Evolutionary conservation across 2,888 invertebrate genomes (phyloP), one percentile per base, ranked within the genome.

Genomic region (Sinelater perroti): DNA sequence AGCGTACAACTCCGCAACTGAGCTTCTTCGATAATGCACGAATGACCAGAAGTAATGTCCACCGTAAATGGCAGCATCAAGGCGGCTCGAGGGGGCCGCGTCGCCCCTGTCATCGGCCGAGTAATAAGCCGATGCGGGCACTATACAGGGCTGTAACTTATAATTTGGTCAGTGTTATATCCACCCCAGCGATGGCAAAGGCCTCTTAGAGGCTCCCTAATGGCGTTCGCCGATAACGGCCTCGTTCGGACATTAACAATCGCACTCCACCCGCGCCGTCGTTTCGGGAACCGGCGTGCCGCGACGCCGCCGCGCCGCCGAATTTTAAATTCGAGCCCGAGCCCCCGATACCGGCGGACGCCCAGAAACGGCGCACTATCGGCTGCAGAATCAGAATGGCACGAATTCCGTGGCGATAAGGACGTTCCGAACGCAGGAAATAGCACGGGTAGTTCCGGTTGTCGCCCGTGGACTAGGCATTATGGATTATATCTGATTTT

Each of bases 141-240:
- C 57, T 62, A 61, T 72, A 70, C 69, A 69, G 70, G 69, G 70
- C 67, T 70, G 72, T 74, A 74, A 74, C 69, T 74, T 74, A 74
- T 74, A 74, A 74, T 74, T 74, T 74, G 71, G 68, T 59, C 67
- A 70, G 62, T 70, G 70, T 72, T 73, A 72, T 67, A 70, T 70
- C 66, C 64, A 57, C 63, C 62, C 64, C 62, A 60, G 56, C 63
- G 64, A 65, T 65, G 67, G 56, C 61, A 49, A 53, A 45, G 58
- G 44, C 67, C 67, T 71, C 70, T 69, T 68, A 70, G 72, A 71
- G 70, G 67, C 63, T 65, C 68, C 67, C 67, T 72, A 72, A 72
- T 73, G 72, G 72, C 67, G 59, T 58, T 62, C 58, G 62, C 67
- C 70, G 69, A 68, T 68, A 62, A 64, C 62, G 54, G 47, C 62